These are phyloP conservation scores for Melanogrammus aeglefinus DNA, from an alignment of 2,797 vertebrate genomes.

Conservation along the genomic window DNA sequence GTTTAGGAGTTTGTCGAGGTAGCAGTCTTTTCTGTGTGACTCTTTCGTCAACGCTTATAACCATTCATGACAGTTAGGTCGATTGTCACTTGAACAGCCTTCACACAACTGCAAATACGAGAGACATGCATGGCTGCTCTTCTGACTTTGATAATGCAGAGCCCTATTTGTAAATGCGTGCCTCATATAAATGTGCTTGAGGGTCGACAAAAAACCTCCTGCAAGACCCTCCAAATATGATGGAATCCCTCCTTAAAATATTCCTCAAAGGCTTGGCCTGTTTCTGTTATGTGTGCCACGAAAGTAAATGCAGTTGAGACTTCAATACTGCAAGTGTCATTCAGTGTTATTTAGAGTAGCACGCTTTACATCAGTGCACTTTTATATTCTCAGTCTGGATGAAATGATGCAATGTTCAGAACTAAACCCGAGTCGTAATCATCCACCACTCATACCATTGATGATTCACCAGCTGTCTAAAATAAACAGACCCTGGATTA, in stretches of 20 bases:
- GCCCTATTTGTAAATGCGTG: not conserved
- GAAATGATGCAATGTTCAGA: not conserved
- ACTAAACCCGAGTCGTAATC: not conserved
- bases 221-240: not conserved
- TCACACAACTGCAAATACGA: not conserved
- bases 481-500: not conserved
- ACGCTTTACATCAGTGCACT: not conserved
- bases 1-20: constrained; percentile 2
- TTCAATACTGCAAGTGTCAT: not conserved
- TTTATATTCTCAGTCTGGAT: not conserved
- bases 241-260: constrained; percentile 3
- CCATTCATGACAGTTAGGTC: not conserved
- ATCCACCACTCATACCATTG: not conserved
- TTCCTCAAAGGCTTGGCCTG: not conserved
- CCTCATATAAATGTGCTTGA: not conserved
- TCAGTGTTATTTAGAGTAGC: not conserved
- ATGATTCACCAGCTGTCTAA: not conserved
- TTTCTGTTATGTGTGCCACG: not conserved
- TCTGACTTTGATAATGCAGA: not conserved
- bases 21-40: not conserved
- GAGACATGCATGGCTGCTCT: not conserved
- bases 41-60: not conserved
- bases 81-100: not conserved
- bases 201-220: not conserved
- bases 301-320: not conserved